These are phyloP conservation scores for honey bee (Apis mellifera) DNA, from an alignment of 1,140 invertebrate species.

Conservation along the genomic window Amel_HAv3.1 CM009931.2:25878001-25878500, in stretches of 20 bases:
- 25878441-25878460: slow-evolving; percentile 64
- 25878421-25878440: slow-evolving; percentile 64
- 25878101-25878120: background rate
- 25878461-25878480: slow-evolving; percentile 56
- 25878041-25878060: background rate
- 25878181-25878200: background rate
- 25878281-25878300: slow-evolving; percentile 64
- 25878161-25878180: no score
- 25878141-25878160: no score
- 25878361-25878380: slow-evolving; percentile 74
- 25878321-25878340: slow-evolving; percentile 64
- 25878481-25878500: background rate
- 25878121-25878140: no score
- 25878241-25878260: slow-evolving; percentile 49
- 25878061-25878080: background rate
- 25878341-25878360: slow-evolving; percentile 76
- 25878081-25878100: background rate
- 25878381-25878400: slow-evolving; percentile 67
- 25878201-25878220: background rate
- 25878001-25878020: background rate
- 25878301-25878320: slow-evolving; percentile 65
- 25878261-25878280: slow-evolving; percentile 72
- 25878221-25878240: background rate
- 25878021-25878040: background rate
- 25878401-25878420: slow-evolving; percentile 70